Percentiles rank a stretch among this genome's conserved stretches.
Evolutionary conservation across 2,797 vertebrate genomes (phyloP).

Genomic region (Potorous gilbertii): DNA sequence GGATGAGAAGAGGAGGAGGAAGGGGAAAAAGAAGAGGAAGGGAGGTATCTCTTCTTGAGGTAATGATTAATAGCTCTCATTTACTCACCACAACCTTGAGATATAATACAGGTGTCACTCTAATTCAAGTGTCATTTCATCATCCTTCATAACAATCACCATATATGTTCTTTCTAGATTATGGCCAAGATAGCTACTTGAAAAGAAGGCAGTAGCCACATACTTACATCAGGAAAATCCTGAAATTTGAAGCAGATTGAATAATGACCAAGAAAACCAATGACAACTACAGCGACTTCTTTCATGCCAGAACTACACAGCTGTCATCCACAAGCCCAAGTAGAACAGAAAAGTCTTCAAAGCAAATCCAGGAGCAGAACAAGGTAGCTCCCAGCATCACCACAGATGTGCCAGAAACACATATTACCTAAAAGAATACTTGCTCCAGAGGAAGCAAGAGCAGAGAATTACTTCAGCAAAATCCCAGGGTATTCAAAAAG

Average conservation of each 20-base stretch:
- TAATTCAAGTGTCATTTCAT: not conserved
- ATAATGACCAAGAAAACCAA: not conserved
- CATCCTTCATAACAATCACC: not conserved
- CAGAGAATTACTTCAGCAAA: not conserved
- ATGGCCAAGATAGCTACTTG: not conserved
- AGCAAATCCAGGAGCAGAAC: not conserved
- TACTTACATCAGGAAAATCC: not conserved
- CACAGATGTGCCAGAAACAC: not conserved
- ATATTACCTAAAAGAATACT: not conserved
- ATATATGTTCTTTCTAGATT: not conserved
- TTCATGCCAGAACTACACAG: not conserved
- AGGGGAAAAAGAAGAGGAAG: no score
- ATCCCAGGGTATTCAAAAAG: not conserved
- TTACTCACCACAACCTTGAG: not conserved
- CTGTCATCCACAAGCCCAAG: not conserved
- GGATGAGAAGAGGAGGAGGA: no score
- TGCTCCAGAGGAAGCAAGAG: not conserved
- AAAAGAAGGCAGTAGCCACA: not conserved
- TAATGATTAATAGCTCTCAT: not conserved
- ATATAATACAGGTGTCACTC: not conserved
- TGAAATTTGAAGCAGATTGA: not conserved
- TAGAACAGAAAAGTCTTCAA: not conserved
- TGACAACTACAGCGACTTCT: not conserved
- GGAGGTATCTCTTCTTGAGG: not conserved
- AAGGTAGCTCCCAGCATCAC: not conserved